Base-by-base conservation (phyloP, 53 echinoderm and acorn worm genomes). In the Zoroaster sp. region DNA sequence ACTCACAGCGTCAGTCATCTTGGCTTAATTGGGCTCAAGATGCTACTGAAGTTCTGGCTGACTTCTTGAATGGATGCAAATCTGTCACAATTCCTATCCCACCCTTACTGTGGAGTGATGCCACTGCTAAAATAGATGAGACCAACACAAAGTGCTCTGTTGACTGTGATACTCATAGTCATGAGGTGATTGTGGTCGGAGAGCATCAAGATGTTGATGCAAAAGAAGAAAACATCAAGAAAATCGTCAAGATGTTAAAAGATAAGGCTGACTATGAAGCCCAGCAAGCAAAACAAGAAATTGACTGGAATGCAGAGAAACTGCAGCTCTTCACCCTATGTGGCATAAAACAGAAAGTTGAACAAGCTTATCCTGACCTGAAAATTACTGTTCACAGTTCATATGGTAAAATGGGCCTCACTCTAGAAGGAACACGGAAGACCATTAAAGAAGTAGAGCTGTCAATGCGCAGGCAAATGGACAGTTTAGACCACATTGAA, bases 181-280 rank as follows among this genome's bases (percentile, higher is more conserved):
- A 71, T 23, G 10, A 13, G 44, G 49, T 87, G 23, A 15, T 21
- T n/a, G 17, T 91, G 17, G 77, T 71, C 0, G 91, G 91, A 12
- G 78, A 40, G 72, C 33, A 70, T 43, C 8, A 18, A 33, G 78
- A 55, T 71, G 91, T 91, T 20, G 36, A 78, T 11, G 28, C 10
- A 40, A 59, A 25, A n/a, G 1, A 40, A 23, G 35, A 6, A 31
- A 66, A 17, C 20, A 40, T 91, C 31, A 30, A 69, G 10, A 30
- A 14, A 21, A 23, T 68, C 31, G 78, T 87, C 34, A n/a, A 21
- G 5, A 43, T 78, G 35, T 77, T 91, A 25, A 69, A 72, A 53
- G 45, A 36, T 11, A 87, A 87, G 69, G 87, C 70, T 7, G 91
- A 86, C 11, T 39, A 69, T 20, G 55, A 91, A 78, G 91, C 87